Base-by-base conservation (phyloP, 2,113 vertebrate genomes). In the Bagarius yarrelli region DNA sequence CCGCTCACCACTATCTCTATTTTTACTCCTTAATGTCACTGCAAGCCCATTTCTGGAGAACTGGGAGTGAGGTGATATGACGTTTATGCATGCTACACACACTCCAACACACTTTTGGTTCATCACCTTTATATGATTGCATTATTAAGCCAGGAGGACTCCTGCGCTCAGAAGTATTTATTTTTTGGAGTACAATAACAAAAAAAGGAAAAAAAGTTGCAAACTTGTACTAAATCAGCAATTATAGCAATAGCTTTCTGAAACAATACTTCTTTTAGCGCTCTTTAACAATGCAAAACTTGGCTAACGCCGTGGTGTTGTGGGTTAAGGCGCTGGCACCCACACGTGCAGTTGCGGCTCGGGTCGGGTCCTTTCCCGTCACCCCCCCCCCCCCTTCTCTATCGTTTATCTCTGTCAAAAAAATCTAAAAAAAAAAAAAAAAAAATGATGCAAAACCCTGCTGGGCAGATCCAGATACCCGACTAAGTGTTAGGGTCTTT, bases 1-100 rank as follows among this genome's bases (percentile, higher is more conserved):
- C 61, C 80, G 84, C 86, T 87, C 83, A 36, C 85, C 86, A 88
- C 91, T 89, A 90, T 92, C 88, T 92, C 92, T 92, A 92, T 92
- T 89, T 93, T 91, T 92, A 90, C 91, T 88, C 87, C 87, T 67
- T 81, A 85, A 87, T 87, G 83, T 83, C 76, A 79, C 79, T 59
- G 67, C 81, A 63, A 72, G 50, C 52, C 59, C 27, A 53, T 73
- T 82, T 64, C 74, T 63, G 3, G 69, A 76, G 66, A 76, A 71
- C 44, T 13, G 82, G 78, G 60, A 56, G 56, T 55, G 52, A 64
- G 63, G 40, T 67, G 27, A 47, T n/a, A 9, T 27, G 64, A 82
- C 73, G 70, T 82, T 77, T 66, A 60, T 44, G 59, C 80, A 76
- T 59, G 36, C 63, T 1, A 32, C 77, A 71, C n/a, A 47, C 44